phyloP scores from a whole-genome alignment of 2,797 vertebrate genomes.

The Sebastes minor region DNA sequence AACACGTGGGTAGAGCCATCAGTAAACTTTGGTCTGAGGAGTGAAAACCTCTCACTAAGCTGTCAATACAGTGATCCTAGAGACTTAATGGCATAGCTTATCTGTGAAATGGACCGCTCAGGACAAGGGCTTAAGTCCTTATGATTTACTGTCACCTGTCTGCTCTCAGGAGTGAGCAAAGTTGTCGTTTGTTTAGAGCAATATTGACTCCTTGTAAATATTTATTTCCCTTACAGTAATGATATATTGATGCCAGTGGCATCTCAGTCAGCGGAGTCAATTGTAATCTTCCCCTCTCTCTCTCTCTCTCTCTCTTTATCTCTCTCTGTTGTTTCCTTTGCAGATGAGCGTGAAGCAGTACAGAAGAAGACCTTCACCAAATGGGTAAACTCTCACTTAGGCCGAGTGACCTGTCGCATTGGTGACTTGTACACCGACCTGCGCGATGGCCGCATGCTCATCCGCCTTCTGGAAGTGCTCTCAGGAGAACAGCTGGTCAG shows the following conservation, averaged over 20 bases:
- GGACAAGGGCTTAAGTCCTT: slow-evolving; percentile 12
- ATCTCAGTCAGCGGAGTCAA: neutral
- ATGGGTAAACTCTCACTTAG: slow-evolving; percentile 97
- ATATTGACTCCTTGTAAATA: slow-evolving; percentile 13
- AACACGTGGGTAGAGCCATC: neutral
- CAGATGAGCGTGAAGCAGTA: slow-evolving; percentile 94
- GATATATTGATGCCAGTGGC: neutral
- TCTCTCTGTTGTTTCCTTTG: slow-evolving; percentile 9
- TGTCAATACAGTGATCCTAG: slow-evolving; percentile 44
- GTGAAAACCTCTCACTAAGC: slow-evolving; percentile 55
- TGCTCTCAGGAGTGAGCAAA: slow-evolving; percentile 11
- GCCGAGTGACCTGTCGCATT: slow-evolving; percentile 91
- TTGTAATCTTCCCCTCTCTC: neutral
- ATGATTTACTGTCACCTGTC: slow-evolving; percentile 34
- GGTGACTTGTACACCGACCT: slow-evolving; percentile 94
- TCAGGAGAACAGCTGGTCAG: slow-evolving; percentile 95
- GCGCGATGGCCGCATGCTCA: slow-evolving; percentile 92
- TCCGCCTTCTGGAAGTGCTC: slow-evolving; percentile 93
- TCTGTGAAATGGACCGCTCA: slow-evolving; percentile 48
- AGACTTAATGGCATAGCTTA: slow-evolving; percentile 51
- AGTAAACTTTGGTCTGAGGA: slow-evolving; percentile 21
- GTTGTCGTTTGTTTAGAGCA: neutral
- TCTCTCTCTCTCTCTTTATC: neutral
- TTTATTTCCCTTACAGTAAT: slow-evolving; percentile 7
- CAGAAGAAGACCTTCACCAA: slow-evolving; percentile 98